Evolutionary conservation across 1,140 invertebrate species (phyloP), one percentile per base, ranked within the genome.

Genomic region (Cotesia chilonis): DNA sequence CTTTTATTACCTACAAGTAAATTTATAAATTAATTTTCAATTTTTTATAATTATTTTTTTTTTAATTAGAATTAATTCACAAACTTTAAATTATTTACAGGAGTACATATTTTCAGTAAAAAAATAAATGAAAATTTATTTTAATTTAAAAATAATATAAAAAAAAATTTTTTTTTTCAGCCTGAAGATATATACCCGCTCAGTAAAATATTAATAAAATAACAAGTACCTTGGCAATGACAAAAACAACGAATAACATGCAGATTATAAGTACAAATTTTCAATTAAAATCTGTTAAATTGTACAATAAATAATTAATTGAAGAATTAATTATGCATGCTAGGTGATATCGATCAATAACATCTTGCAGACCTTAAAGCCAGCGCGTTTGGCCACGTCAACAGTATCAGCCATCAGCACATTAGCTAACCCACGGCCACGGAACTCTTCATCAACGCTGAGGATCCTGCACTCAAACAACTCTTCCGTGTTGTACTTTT

Each of bases 401-500:
- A 92, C 88, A 77, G 91, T 91, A 17, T 89, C 88, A 5, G 84
- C 84, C 80, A 94, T 90, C 6, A 95, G 86, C 74, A 92, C 88
- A 73, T 91, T 91, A 1, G 92, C 93, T 55, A 94, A 85, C 9
- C 93, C 93, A 75, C 85, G 87, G 0, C 93, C 93, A 6, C 94
- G 88, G 72, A 89, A 93, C 57, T 86, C 82, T 28, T 90, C 87
- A 70, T 93, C 91, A 4, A 94, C 92, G 36, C 92, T 93, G 7
- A 95, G 89, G 73, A 95, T 94, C 60, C 93, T 88, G 75, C 92
- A 91, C 81, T 95, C 94, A 76, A 95, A 92, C n/a, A 94, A 89
- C 70, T 90, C 88, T 38, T 93, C 90, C 4, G 94, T 91, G 60
- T 89, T 81, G 82, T 91, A 93, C 64, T 88, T 90, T 2, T 76